Evolutionary conservation across 2,888 invertebrate genomes (phyloP).

Genomic region (Nasonovia ribisnigri): DNA sequence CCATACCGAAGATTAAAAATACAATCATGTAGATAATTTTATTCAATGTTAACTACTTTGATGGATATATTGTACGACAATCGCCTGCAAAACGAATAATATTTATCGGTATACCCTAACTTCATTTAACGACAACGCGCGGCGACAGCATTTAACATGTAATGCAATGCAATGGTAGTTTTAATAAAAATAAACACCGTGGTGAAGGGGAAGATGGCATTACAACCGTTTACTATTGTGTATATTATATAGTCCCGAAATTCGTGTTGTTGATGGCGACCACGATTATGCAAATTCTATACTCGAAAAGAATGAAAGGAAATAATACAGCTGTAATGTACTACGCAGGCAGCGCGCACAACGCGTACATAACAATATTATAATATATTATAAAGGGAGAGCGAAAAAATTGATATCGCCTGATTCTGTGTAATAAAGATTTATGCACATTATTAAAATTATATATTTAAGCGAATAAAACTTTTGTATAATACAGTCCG

Average conservation of each 20-base stretch:
- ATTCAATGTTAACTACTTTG: neutral
- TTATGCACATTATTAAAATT: neutral
- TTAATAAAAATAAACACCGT: conserved; percentile 58
- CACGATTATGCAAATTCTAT: conserved; percentile 53
- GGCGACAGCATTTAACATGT: conserved; percentile 22
- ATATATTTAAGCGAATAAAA: neutral
- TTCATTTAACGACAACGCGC: conserved; percentile 28
- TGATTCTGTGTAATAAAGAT: neutral
- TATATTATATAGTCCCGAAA: conserved; percentile 23
- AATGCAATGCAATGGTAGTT: conserved; percentile 25
- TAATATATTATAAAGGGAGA: conserved; percentile 10
- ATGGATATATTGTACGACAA: neutral
- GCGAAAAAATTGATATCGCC: neutral
- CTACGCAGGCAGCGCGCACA: neutral
- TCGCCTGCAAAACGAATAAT: neutral
- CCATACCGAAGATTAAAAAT: neutral
- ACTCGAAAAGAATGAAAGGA: conserved; percentile 42
- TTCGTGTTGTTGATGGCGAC: conserved; percentile 42
- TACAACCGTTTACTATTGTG: conserved; percentile 60
- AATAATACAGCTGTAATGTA: conserved; percentile 50
- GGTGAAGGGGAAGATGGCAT: conserved; percentile 51
- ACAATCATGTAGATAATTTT: neutral
- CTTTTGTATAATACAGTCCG: neutral
- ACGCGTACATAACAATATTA: neutral
- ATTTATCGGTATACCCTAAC: conserved; percentile 19